These are phyloP conservation scores for Gavia stellata DNA, from an alignment of 2,113 vertebrate genomes.

Conservation along the genomic window DNA sequence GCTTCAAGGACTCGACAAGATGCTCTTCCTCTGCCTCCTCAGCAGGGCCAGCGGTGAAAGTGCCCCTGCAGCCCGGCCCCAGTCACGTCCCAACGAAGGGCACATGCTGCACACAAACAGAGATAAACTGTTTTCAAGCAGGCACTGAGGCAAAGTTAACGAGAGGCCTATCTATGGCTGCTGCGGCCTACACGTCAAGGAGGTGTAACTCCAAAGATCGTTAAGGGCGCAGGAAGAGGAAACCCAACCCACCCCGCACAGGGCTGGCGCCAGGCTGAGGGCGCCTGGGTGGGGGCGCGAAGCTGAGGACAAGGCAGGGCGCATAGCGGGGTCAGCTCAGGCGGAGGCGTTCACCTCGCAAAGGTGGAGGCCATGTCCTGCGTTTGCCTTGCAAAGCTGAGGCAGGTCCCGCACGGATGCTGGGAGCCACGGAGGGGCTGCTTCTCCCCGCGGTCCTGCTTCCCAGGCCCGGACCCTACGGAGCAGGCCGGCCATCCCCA, in stretches of 20 bases:
- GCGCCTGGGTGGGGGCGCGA: fast-evolving
- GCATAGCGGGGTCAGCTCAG: background rate
- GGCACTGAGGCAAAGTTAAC: fast-evolving
- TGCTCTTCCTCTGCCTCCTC: background rate
- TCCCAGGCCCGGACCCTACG: background rate
- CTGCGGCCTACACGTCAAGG: background rate
- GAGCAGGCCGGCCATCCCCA: no score
- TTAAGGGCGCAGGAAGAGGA: background rate
- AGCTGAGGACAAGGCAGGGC: background rate
- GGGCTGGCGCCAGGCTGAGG: no score
- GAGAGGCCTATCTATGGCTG: fast-evolving
- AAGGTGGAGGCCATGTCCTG: fast-evolving
- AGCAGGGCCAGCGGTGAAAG: fast-evolving
- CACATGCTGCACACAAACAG: fast-evolving
- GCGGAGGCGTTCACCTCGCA: fast-evolving
- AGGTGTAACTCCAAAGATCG: fast-evolving
- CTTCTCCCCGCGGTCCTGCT: fast-evolving
- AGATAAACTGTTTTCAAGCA: no score
- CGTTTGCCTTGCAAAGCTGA: fast-evolving
- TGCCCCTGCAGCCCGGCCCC: background rate
- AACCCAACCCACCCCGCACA: background rate
- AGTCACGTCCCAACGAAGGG: fast-evolving
- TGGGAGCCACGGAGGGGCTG: background rate
- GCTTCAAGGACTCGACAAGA: background rate
- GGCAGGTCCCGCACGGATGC: background rate